Conservation (phyloP, 2,888 invertebrate genomes). For the Beris chalybata region DNA sequence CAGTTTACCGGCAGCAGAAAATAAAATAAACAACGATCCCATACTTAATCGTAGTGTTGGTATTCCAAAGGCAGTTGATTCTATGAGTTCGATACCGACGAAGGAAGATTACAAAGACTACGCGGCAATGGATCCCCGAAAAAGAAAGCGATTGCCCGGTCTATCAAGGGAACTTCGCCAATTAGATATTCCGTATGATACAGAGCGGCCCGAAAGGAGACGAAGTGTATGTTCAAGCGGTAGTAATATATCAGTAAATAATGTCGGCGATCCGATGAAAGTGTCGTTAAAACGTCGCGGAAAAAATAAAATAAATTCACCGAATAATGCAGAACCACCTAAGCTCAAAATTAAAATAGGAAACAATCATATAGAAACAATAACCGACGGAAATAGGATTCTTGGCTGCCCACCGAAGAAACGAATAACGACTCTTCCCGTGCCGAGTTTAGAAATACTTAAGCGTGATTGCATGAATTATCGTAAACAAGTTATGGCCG, state of each 20-base stretch:
- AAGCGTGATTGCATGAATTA: constrained; percentile 86
- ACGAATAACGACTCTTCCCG: constrained; percentile 64
- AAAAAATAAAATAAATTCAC: constrained; percentile 47
- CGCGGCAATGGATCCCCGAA: constrained; percentile 67
- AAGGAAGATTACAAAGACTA: constrained; percentile 78
- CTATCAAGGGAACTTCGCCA: constrained; percentile 66
- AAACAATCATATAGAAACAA: constrained; percentile 57
- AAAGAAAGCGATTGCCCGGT: constrained; percentile 62
- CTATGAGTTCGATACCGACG: constrained; percentile 84
- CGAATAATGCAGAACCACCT: constrained; percentile 50
- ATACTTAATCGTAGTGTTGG: constrained; percentile 58
- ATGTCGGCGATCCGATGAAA: constrained; percentile 48
- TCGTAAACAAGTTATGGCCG: constrained; percentile 80
- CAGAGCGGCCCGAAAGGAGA: constrained; percentile 57
- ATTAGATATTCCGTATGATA: constrained; percentile 63
- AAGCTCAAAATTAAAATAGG: constrained; percentile 80
- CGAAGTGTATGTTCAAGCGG: constrained; percentile 58
- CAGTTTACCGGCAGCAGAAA: constrained; percentile 58
- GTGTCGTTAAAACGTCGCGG: constrained; percentile 53
- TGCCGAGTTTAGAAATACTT: constrained; percentile 77
- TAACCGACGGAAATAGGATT: constrained; percentile 47
- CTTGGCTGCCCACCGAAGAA: constrained; percentile 80
- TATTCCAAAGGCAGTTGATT: constrained; percentile 86
- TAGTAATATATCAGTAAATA: constrained; percentile 52
- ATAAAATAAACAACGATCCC: constrained; percentile 48